phyloP scores from a whole-genome alignment of 1,140 invertebrate genomes.

The Achatina immaculata region DNA sequence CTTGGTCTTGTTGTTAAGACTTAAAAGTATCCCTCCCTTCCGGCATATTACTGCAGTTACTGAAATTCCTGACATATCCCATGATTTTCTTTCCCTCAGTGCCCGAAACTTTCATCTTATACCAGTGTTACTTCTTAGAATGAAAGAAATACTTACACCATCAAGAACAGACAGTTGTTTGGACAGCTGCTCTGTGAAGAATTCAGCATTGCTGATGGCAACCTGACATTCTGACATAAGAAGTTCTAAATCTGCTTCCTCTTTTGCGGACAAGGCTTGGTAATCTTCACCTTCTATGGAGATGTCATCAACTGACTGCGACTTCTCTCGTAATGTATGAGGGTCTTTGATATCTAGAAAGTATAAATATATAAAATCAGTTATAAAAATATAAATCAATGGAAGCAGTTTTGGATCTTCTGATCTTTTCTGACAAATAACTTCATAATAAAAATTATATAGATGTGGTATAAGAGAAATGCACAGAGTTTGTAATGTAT shows the following conservation, averaged over 20 bases:
- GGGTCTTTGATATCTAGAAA: conserved; percentile 50
- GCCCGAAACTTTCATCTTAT: neutral
- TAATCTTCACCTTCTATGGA: conserved; percentile 76
- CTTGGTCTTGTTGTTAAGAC: no score
- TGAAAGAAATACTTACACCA: conserved; percentile 75
- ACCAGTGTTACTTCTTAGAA: neutral
- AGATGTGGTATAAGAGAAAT: neutral
- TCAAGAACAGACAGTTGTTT: conserved; percentile 86
- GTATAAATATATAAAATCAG: neutral
- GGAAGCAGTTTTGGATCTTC: no score
- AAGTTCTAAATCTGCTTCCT: conserved; percentile 82
- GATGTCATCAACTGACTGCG: conserved; percentile 54
- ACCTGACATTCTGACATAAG: conserved; percentile 83
- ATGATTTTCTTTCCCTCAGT: neutral
- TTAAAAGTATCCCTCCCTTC: no score
- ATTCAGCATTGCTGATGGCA: conserved; percentile 87
- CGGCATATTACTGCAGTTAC: no score
- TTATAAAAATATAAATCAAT: no score
- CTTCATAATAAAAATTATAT: neutral
- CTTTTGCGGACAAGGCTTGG: conserved; percentile 86
- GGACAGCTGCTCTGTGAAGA: conserved; percentile 85
- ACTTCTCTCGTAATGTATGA: conserved; percentile 43
- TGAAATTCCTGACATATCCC: no score
- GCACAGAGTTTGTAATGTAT: no score
- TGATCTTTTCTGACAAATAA: neutral